A percentile compares a stretch with the other conserved stretches of the same genome.
Conservation (phyloP, 2,797 vertebrate genomes). For the Phrynocephalus guinanensis region DNA sequence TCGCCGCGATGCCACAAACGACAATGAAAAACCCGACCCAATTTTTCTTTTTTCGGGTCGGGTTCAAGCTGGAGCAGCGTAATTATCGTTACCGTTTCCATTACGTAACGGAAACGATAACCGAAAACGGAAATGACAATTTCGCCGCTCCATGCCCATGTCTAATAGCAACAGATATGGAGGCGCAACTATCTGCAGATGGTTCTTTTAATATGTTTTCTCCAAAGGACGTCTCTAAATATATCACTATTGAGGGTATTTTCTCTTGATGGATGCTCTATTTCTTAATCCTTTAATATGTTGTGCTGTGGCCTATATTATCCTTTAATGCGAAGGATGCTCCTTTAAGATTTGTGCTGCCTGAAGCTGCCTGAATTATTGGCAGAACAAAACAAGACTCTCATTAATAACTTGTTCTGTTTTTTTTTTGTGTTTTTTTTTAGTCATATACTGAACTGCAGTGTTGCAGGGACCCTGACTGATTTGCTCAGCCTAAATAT, state of each 20-base stretch:
- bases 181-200: not conserved
- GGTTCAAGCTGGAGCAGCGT: no score
- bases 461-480: not conserved
- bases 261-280: not conserved
- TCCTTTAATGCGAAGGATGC: not conserved
- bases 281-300: not conserved
- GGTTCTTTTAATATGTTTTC: conserved; percentile 16
- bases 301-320: not conserved
- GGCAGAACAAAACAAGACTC: no score
- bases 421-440: not conserved
- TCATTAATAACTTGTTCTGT: not conserved
- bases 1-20: no score
- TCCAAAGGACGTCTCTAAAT: not conserved
- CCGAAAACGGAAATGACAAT: no score
- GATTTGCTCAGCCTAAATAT: not conserved
- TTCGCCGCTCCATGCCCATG: no score
- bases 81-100: no score
- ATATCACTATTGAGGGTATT: not conserved
- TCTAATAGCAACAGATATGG: not conserved
- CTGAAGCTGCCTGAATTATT: not conserved
- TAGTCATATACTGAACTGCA: not conserved
- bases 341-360: not conserved
- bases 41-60: no score
- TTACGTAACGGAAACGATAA: no score
- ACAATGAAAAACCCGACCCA: no score